phyloP scores from a whole-genome alignment of 2,113 vertebrate species.

The Columbina picui region DNA sequence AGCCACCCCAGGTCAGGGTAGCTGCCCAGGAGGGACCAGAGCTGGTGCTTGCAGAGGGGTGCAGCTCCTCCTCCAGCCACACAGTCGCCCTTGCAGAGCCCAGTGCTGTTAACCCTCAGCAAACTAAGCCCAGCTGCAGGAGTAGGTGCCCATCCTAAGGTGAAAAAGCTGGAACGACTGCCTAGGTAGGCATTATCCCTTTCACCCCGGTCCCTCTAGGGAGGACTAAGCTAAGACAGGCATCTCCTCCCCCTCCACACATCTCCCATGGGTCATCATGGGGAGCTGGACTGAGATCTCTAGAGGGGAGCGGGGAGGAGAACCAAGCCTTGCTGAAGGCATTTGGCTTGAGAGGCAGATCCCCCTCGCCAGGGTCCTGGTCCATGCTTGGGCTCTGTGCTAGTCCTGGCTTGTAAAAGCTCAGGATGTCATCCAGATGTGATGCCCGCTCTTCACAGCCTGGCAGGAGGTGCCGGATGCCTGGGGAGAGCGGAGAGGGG shows the following conservation, averaged over 20 bases:
- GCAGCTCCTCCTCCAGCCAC: not conserved
- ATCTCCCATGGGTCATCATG: not conserved
- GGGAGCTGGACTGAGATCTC: not conserved
- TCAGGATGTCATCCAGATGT: not conserved
- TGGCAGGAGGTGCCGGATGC: conserved; percentile 12
- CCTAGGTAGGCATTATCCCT: not conserved
- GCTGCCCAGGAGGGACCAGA: not conserved
- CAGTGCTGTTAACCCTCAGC: not conserved
- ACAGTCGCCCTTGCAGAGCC: not conserved
- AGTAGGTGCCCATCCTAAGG: not conserved
- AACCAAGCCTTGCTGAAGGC: not conserved
- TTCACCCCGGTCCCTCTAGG: not conserved
- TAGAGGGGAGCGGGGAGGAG: not conserved
- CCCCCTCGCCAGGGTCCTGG: not conserved
- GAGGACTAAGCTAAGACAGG: not conserved
- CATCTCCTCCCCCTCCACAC: not conserved
- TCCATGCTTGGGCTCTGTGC: not conserved
- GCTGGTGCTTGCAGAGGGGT: not conserved
- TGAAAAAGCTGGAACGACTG: not conserved
- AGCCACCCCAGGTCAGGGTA: not conserved
- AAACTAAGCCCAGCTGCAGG: not conserved
- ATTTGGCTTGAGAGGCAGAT: not conserved
- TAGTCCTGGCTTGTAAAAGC: not conserved
- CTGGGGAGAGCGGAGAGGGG: not conserved
- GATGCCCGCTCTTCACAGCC: not conserved